Evolutionary conservation across 2,888 invertebrate species (phyloP).

Genomic region (Synergus itoensis): DNA sequence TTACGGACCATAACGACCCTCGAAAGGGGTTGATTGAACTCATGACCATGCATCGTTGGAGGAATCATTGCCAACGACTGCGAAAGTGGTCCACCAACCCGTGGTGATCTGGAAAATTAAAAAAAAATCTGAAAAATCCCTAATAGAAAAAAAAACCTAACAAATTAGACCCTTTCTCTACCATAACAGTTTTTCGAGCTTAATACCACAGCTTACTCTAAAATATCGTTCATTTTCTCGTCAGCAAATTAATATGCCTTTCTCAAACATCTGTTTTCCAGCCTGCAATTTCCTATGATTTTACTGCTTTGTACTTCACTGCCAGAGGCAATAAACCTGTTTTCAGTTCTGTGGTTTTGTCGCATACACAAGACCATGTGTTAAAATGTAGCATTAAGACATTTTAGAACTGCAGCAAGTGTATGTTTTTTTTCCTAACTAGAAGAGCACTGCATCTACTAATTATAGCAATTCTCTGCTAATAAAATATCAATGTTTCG

Average conservation of each 20-base stretch:
- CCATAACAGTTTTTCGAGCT: neutral
- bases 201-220: neutral
- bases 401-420: neutral
- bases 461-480: neutral
- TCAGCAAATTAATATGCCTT: conserved; percentile 14
- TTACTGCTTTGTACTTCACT: conserved; percentile 12
- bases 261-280: conserved; percentile 16
- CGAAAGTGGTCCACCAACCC: conserved; percentile 75
- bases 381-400: neutral
- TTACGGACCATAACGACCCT: conserved; percentile 85
- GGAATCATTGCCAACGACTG: conserved; percentile 76
- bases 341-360: conserved; percentile 14
- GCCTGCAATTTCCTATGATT: conserved; percentile 29
- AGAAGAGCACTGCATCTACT: neutral
- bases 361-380: neutral
- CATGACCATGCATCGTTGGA: conserved; percentile 77
- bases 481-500: neutral
- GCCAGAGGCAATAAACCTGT: conserved; percentile 31
- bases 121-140: no score
- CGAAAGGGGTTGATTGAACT: conserved; percentile 78
- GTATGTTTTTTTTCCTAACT: neutral
- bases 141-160: neutral
- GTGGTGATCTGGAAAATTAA: conserved; percentile 70
- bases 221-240: neutral
- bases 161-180: neutral